phyloP scores from a whole-genome alignment of 2,113 vertebrate genomes.

The Dromaius novaehollandiae region DNA sequence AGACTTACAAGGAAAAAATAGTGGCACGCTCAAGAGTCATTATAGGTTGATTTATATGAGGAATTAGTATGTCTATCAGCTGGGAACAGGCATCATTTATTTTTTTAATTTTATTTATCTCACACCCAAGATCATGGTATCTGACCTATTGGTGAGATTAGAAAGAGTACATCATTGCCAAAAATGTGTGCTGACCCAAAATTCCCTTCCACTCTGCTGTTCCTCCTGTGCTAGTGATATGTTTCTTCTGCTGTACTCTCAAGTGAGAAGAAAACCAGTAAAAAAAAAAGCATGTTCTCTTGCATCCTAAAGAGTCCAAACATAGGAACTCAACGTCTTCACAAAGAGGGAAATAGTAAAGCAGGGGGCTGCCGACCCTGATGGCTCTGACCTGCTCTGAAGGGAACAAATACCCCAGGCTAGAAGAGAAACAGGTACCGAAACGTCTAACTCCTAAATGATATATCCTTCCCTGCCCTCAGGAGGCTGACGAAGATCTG shows the following conservation, averaged over 20 bases:
- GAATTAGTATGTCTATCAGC: background rate
- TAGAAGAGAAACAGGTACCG: background rate
- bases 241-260: accelerated
- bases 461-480: background rate
- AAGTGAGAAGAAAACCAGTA: accelerated
- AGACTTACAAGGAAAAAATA: background rate
- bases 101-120: slow-evolving; percentile 1
- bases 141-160: background rate
- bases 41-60: background rate
- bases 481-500: background rate
- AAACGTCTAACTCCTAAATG: background rate
- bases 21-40: background rate
- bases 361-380: background rate
- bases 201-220: background rate
- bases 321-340: accelerated
- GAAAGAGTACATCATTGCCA: background rate
- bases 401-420: background rate
- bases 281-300: accelerated
- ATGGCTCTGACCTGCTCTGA: background rate
- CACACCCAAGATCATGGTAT: background rate
- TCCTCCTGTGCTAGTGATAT: accelerated
- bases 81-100: background rate
- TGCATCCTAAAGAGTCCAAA: accelerated
- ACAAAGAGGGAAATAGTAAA: background rate
- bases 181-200: background rate